Evolutionary conservation across 2,888 invertebrate species (phyloP).

Genomic region (Coenonympha glycerion): DNA sequence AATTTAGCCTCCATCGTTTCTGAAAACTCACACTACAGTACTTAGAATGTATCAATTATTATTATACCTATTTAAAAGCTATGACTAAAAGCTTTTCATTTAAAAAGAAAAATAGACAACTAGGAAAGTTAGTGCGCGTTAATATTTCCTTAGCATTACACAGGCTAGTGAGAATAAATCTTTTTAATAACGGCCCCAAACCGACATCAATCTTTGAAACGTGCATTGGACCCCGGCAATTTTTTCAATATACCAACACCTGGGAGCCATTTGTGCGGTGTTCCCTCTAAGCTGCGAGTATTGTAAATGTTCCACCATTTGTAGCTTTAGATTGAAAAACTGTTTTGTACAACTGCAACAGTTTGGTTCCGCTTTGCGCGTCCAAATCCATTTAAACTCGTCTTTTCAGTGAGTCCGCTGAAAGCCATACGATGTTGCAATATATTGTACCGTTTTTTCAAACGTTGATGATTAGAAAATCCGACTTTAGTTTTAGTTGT

Average conservation of each 20-base stretch:
- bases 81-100: no score
- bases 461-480: not conserved
- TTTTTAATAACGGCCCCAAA: conserved; percentile 10
- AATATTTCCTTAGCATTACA: not conserved
- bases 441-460: conserved; percentile 12
- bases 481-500: no score
- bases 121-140: not conserved
- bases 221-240: conserved; percentile 60
- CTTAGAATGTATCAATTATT: no score
- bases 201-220: conserved; percentile 48
- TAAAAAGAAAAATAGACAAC: not conserved
- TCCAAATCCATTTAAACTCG: conserved; percentile 35
- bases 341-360: conserved; percentile 55
- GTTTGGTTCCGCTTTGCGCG: conserved; percentile 39
- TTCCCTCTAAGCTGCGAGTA: conserved; percentile 61
- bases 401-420: conserved; percentile 22
- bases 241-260: conserved; percentile 74
- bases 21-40: no score
- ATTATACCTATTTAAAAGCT: no score
- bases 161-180: conserved; percentile 9
- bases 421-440: conserved; percentile 24
- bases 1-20: no score
- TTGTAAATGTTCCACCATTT: conserved; percentile 71
- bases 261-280: conserved; percentile 60
- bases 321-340: conserved; percentile 73